Evolutionary conservation across 2,113 vertebrate genomes (phyloP), one percentile per base, ranked within the genome.

Genomic region (Setophaga petechia): DNA sequence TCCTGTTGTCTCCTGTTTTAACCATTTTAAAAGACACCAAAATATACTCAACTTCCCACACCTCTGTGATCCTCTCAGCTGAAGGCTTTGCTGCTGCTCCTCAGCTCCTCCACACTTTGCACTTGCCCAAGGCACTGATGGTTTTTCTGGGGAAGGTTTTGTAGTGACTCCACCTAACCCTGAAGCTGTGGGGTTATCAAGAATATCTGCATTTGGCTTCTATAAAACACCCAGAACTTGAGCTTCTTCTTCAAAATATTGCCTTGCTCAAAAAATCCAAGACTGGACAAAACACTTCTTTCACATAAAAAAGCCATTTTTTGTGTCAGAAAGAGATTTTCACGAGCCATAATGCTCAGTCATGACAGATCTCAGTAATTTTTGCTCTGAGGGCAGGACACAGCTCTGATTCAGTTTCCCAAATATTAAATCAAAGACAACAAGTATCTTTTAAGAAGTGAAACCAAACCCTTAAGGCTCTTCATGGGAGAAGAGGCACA

Each of bases 231-330:
- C 27, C 21, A 19, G 21, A 82, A 28, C 3, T 4, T 15, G 11
- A 93, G 4, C 31, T 78, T 89, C 35, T 10, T n/a, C 33, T 90
- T 35, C 31, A 31, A 88, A 83, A 28, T 62, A 46, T 25, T 68
- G 41, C 17, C 13, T 83, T 80, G 31, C 22, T 88, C 30, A 71
- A 79, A 74, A 82, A 35, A 51, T 21, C 54, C n/a, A 30, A 65
- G 49, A 12, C 33, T 49, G 46, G 4, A 8, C 7, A 87, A 89
- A 86, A 21, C 8, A 16, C 8, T 44, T 84, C 6, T 68, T 75
- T 82, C 54, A 49, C 13, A n/a, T 15, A 15, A 62, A 78, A 44
- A 43, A 3, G 0, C 1, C 1, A 5, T 8, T 10, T 8, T 41
- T 37, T 46, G 28, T 49, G 31, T 76, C 44, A 73, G 41, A 88